Base-by-base conservation (phyloP, 1,140 invertebrate species). In the Apolygus lucorum region DNA sequence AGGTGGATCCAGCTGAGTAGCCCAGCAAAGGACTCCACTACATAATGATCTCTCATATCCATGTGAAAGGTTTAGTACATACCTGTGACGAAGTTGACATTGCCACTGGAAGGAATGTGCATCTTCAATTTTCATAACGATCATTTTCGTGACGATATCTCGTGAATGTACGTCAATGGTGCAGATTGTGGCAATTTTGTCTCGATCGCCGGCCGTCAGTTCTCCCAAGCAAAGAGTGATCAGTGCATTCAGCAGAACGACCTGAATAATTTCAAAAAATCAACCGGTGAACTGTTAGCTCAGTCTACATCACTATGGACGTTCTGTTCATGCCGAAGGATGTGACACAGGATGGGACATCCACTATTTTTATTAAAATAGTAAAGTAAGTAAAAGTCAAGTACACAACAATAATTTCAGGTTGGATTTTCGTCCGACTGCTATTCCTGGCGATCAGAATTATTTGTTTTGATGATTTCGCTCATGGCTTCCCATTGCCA, bases 151-250 rank as follows among this genome's bases (percentile, higher is more conserved):
- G 0, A 96, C 90, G 14, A 96, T 92, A 78, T 96, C 94, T 75
- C 94, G 82, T 14, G 90, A 91, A 75, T 91, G 89, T 0, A 96
- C 93, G 77, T 96, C 94, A 75, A 96, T 95, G 0, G 93, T 96
- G 81, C 93, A 96, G 72, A 96, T 91, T 0, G 94, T 96, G 90
- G 95, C 95, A 73, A 96, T 93, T 79, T 96, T 96, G 78, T 95
- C 92, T 1, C 94, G 83, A 76, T 95, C 90, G n/a, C 88, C 88
- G 2, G 84, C 79, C 1, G 85, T 86, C 59, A 96, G 79, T 73
- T 95, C 90, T 0, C 91, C 92, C 67, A 95, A 78, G 52, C 96
- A 78, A 52, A 96, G 78, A 2, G 83, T 83, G 73, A 96, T 96
- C 0, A 96, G 80, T 2, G 86, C 84, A 76, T 88, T 92, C 64